These are phyloP conservation scores for Zygothrica quintamaculata DNA, from an alignment of 2,888 invertebrate species.

Conservation along the genomic window DNA sequence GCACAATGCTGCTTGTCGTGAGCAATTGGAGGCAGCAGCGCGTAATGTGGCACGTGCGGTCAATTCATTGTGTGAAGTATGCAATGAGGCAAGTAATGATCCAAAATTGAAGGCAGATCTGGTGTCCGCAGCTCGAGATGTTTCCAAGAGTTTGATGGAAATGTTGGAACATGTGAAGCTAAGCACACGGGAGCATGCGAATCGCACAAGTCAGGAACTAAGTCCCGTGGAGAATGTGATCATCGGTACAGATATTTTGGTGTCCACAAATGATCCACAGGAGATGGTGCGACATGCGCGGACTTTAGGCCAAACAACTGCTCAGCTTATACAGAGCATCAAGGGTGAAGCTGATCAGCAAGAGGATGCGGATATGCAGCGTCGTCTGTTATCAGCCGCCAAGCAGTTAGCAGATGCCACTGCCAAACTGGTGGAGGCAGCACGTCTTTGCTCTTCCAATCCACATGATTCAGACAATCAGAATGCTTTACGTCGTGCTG, in stretches of 20 bases:
- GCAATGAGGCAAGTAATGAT: conserved; percentile 90
- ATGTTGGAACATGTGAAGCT: conserved; percentile 94
- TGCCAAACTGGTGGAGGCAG: conserved; percentile 98
- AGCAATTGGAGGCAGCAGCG: conserved; percentile 96
- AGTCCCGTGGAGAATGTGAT: conserved; percentile 95
- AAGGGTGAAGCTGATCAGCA: conserved; percentile 97
- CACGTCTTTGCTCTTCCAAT: conserved; percentile 94
- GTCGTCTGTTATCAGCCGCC: conserved; percentile 96
- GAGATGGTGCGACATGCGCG: conserved; percentile 98
- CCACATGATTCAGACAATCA: conserved; percentile 94
- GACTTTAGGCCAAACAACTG: conserved; percentile 96
- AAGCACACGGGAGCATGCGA: conserved; percentile 88
- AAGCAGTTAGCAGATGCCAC: conserved; percentile 98
- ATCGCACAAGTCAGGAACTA: conserved; percentile 89
- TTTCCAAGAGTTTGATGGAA: conserved; percentile 94
- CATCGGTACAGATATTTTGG: conserved; percentile 94
- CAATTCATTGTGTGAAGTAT: conserved; percentile 93
- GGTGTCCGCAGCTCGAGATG: conserved; percentile 93
- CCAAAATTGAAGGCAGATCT: conserved; percentile 90
- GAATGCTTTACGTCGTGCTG: conserved; percentile 93
- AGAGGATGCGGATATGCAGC: conserved; percentile 94
- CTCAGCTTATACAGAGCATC: conserved; percentile 96
- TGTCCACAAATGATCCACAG: conserved; percentile 93
- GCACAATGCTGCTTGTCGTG: conserved; percentile 92
- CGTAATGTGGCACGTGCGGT: conserved; percentile 97